These are phyloP conservation scores for Actinemys pallida DNA, from an alignment of 2,113 vertebrate genomes.

Conservation along the genomic window DNA sequence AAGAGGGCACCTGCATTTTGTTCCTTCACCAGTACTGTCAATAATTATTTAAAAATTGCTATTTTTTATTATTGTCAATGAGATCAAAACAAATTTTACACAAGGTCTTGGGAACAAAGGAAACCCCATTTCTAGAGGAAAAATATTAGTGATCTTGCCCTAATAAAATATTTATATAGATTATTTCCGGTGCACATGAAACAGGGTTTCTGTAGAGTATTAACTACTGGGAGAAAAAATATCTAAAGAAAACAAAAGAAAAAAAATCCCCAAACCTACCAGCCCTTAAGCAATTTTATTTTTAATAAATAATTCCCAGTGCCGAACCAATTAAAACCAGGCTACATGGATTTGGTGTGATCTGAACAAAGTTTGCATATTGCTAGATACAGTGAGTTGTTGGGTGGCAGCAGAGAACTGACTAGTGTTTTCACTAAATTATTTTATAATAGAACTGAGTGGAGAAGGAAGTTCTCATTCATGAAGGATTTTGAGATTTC, in stretches of 20 bases:
- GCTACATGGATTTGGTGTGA: not conserved
- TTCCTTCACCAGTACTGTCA: not conserved
- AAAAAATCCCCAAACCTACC: fast-evolving
- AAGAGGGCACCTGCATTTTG: not conserved
- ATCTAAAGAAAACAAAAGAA: not conserved
- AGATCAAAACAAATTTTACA: conserved; percentile 47
- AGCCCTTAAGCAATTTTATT: not conserved
- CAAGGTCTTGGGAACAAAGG: conserved; percentile 43
- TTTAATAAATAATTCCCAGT: not conserved
- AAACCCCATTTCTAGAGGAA: not conserved
- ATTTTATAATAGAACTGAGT: conserved; percentile 30
- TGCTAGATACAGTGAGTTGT: not conserved
- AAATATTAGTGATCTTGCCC: conserved; percentile 50
- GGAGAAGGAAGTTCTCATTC: not conserved
- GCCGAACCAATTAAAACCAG: not conserved
- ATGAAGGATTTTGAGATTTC: conserved; percentile 26
- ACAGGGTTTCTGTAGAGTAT: not conserved
- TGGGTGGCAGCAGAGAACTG: not conserved
- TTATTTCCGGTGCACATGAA: not conserved
- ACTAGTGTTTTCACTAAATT: not conserved
- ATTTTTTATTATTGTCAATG: not conserved
- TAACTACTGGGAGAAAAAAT: not conserved
- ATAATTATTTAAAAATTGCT: not conserved
- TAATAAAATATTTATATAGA: conserved; percentile 30
- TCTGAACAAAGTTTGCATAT: not conserved